Evolutionary conservation across 2,797 vertebrate species (phyloP), one percentile per base, ranked within the genome.

Genomic region (Triplophysa bombifrons): DNA sequence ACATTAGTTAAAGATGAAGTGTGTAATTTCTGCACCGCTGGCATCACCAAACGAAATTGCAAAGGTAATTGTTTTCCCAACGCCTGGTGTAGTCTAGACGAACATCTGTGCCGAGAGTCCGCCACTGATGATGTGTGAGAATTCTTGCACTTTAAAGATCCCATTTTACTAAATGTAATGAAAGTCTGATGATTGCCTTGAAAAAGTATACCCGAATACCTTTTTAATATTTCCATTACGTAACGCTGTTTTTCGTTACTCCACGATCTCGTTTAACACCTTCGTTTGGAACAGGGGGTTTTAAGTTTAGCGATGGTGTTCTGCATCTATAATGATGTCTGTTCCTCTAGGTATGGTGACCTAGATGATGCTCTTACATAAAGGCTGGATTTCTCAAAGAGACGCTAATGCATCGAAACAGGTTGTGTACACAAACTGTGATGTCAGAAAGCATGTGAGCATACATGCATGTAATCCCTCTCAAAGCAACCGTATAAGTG

Each of bases 331-430:
- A 78, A 78, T 78, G 58, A 78, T 41, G 63, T 78, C 7, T 55
- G 58, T 71, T 78, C 55, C 56, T 78, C 48, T 25, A 78, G 76
- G 76, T 78, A 64, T 71, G 58, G 68, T 64, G 68, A 64, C 76
- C 76, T 78, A 78, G 76, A 78, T 71, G 46, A 51, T 78, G 48
- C 16, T 71, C 63, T 78, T 78, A 64, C 58, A 64, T 72, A 78
- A 78, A 71, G 10, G 48, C 20, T 20, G 38, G 56, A 78, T 53
- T 48, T 53, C 56, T 61, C 56, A 78, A 44, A 34, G 27, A 60
- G 70, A 44, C 56, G 22, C 46, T 71, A 72, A 78, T 71, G 44
- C 67, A 63, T 78, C 67, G 38, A 50, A 71, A 78, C 58, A 78
- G 30, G 58, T 27, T 64, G 30, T 19, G 56, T 53, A 44, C 68